These are phyloP conservation scores for Notodromas monacha DNA, from an alignment of 2,888 invertebrate species.

Conservation along the genomic window DNA sequence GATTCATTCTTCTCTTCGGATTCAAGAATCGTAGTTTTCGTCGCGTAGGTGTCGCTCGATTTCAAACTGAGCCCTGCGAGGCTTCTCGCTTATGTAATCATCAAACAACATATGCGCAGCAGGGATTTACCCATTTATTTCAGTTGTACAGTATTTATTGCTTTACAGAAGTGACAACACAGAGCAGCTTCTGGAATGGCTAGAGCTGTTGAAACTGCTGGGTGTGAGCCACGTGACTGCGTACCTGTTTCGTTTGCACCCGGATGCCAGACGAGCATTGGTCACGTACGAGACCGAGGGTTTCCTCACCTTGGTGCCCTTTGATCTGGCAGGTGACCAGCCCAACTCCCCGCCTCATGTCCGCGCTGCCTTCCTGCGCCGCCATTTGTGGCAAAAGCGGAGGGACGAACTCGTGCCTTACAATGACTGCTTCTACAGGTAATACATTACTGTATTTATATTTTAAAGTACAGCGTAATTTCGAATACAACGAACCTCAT, in stretches of 20 bases:
- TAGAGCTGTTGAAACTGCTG: constrained; percentile 29
- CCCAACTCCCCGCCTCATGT: constrained; percentile 16
- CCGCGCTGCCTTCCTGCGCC: constrained; percentile 16
- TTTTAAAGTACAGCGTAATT: too few species aligned
- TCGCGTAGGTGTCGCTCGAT: too few species aligned
- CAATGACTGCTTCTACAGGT: constrained; percentile 41
- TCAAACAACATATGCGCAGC: too few species aligned
- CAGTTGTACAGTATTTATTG: too few species aligned
- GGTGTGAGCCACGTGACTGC: constrained; percentile 31
- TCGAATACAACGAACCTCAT: too few species aligned
- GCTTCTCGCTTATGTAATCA: too few species aligned
- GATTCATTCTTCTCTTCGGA: too few species aligned
- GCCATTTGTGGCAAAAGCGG: constrained; percentile 30
- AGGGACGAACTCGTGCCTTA: constrained; percentile 36
- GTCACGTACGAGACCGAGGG: constrained; percentile 22
- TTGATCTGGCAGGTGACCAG: constrained; percentile 22
- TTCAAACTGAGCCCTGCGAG: too few species aligned
- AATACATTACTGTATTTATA: too few species aligned
- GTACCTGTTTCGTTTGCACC: constrained; percentile 26
- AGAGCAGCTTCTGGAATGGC: constrained; percentile 29
- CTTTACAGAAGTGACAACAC: constrained; percentile 26
- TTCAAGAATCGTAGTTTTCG: too few species aligned
- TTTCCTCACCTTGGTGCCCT: constrained; percentile 20
- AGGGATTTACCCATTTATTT: too few species aligned
- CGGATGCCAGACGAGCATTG: constrained; percentile 22